Percentiles rank a stretch among this genome's conserved stretches.
phyloP scores from a whole-genome alignment of 2,113 vertebrate species.

The Shinisaurus crocodilurus region DNA sequence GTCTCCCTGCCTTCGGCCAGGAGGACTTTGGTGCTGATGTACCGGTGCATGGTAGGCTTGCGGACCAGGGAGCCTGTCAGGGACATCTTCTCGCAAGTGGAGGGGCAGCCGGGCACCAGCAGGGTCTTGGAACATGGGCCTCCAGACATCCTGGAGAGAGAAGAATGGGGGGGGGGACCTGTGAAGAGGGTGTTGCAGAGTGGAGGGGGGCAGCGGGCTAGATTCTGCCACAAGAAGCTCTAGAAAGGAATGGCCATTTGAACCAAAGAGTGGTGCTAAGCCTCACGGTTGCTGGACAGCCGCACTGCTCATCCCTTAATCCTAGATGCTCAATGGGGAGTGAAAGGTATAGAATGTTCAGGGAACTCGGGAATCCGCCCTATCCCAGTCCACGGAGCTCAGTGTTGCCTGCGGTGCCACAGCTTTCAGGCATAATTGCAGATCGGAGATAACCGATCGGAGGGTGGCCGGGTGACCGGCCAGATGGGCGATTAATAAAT shows the following conservation, averaged over 20 bases:
- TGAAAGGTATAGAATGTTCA: too few species aligned
- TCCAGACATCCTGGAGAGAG: slow-evolving; percentile 56
- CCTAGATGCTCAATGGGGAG: too few species aligned
- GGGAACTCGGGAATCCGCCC: too few species aligned
- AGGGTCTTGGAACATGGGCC: slow-evolving; percentile 75
- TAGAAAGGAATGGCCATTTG: background rate
- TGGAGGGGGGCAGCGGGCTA: too few species aligned
- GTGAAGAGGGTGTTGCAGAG: background rate
- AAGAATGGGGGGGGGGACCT: background rate
- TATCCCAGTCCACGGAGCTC: background rate
- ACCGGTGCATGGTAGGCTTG: slow-evolving; percentile 85
- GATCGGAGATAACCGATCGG: too few species aligned
- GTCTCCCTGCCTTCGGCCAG: slow-evolving; percentile 86
- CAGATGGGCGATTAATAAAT: too few species aligned
- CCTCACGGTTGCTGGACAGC: background rate
- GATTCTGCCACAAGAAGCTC: background rate
- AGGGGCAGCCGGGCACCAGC: slow-evolving; percentile 77
- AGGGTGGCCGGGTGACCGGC: too few species aligned
- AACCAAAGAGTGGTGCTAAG: too few species aligned
- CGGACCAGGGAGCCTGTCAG: slow-evolving; percentile 74
- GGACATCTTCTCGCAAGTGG: slow-evolving; percentile 81
- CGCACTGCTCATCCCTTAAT: background rate
- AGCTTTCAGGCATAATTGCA: too few species aligned
- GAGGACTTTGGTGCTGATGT: slow-evolving; percentile 92
- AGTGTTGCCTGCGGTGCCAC: too few species aligned